Conservation (phyloP, 2,888 invertebrate genomes). For the Trissoscelio sp. region DNA sequence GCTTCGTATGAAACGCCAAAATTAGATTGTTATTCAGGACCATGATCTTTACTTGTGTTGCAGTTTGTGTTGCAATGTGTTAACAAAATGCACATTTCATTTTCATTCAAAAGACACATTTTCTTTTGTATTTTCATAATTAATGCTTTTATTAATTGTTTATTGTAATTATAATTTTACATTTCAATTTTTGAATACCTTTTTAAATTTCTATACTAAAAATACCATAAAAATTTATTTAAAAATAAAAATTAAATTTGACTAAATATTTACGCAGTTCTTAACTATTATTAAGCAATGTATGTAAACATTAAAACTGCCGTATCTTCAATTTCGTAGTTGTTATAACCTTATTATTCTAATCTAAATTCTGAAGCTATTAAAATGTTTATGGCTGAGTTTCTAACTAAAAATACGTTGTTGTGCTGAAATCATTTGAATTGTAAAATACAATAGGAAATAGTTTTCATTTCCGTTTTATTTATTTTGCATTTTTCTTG, state of each 20-base stretch:
- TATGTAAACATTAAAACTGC: background rate
- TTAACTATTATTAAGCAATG: conserved; percentile 9
- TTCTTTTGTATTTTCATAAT: background rate
- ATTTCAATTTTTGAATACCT: no score
- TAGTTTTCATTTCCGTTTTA: background rate
- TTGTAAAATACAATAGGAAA: background rate
- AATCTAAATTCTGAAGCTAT: conserved; percentile 22
- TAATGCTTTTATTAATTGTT: background rate
- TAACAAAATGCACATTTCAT: conserved; percentile 3
- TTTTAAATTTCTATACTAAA: no score
- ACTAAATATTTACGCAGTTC: background rate
- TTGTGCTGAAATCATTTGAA: background rate
- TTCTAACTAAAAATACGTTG: background rate
- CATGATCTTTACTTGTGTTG: conserved; percentile 22
- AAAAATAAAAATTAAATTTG: background rate
- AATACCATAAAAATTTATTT: no score
- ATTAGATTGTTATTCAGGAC: conserved; percentile 49
- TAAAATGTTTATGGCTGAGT: conserved; percentile 1
- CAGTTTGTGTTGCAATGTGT: conserved; percentile 6
- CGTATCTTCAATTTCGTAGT: conserved; percentile 1
- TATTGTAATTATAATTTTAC: background rate
- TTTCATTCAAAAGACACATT: background rate
- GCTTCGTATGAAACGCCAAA: conserved; percentile 47
- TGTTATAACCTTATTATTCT: conserved; percentile 3
- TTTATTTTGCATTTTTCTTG: background rate